Evolutionary conservation across 2,797 vertebrate genomes (phyloP).

Genomic region (Taenioides sp.): DNA sequence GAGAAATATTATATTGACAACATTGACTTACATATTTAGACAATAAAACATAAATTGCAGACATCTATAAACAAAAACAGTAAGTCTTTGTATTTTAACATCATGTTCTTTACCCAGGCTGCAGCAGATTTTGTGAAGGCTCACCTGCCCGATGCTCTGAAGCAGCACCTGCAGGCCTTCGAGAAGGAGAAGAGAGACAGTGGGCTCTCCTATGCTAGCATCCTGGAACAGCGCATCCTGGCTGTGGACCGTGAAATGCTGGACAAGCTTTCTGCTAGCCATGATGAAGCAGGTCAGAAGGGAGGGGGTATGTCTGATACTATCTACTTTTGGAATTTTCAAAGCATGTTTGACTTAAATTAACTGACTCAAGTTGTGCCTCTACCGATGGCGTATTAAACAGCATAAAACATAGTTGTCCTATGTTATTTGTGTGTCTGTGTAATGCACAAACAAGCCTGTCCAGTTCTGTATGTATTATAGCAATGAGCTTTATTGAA

Average conservation of each 20-base stretch:
- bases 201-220: conserved; percentile 85
- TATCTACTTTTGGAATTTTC: not conserved
- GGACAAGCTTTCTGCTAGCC: conserved; percentile 91
- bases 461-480: not conserved
- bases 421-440: not conserved
- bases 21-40: too few species aligned
- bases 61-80: too few species aligned
- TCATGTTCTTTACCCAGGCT: conserved; percentile 71
- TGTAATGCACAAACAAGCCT: not conserved
- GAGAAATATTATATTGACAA: too few species aligned
- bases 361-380: not conserved
- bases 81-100: not conserved
- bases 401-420: not conserved
- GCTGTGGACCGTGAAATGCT: conserved; percentile 93
- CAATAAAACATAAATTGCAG: too few species aligned
- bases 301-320: not conserved
- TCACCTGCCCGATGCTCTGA: conserved; percentile 90
- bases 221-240: conserved; percentile 94
- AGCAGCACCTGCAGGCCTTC: conserved; percentile 91
- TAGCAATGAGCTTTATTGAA: not conserved
- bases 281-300: conserved; percentile 93
- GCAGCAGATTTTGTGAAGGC: conserved; percentile 96
- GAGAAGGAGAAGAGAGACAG: conserved; percentile 93
- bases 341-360: not conserved
- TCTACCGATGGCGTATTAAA: not conserved